Evolutionary conservation across 2,113 vertebrate genomes (phyloP), one percentile per base, ranked within the genome.

Genomic region (Arvicanthis niloticus): DNA sequence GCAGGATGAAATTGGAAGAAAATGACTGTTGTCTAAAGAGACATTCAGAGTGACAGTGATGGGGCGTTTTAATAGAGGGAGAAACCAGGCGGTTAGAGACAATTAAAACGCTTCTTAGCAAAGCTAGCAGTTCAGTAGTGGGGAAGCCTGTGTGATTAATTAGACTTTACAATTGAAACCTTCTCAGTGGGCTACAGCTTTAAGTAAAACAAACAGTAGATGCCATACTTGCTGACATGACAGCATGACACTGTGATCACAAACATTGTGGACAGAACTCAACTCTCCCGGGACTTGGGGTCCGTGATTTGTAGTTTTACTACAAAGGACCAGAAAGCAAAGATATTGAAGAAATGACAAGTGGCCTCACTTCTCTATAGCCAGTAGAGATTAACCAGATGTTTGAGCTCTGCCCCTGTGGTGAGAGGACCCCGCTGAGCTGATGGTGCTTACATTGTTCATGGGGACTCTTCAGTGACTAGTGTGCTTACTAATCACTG

Each of bases 1-100:
- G 19, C 24, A 87, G 51, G 37, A 62, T 93, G 48, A 82, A 56
- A 75, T 62, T 75, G 70, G 51, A 93, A 89, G 58, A 89, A 24
- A 91, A 42, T 67, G 70, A 72, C 65, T 58, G 15, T 67, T 94
- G 19, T 65, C 94, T 60, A 77, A 93, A 94, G 84, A 92, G 62
- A 42, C 51, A 48, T 7, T 37, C 37, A 88, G 10, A 58, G 45
- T 89, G 40, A 17, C n/a, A 58, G 45, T 89, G 40, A 17, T n/a
- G 26, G 37, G 37, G 58, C 26, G 8, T 31, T 84, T 96, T 53
- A 65, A 95, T 82, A 45, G 58, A 88, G 24, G 51, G 29, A 85
- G 94, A 90, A 75, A 76, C 48, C 48, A 73, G 19, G 21, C 8
- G 75, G 24, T 45, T 48, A 24, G 72, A 53, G 21, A 77, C 51